phyloP scores from a whole-genome alignment of 23 tunicate genomes.

The Clavelina lepadiformis region DNA sequence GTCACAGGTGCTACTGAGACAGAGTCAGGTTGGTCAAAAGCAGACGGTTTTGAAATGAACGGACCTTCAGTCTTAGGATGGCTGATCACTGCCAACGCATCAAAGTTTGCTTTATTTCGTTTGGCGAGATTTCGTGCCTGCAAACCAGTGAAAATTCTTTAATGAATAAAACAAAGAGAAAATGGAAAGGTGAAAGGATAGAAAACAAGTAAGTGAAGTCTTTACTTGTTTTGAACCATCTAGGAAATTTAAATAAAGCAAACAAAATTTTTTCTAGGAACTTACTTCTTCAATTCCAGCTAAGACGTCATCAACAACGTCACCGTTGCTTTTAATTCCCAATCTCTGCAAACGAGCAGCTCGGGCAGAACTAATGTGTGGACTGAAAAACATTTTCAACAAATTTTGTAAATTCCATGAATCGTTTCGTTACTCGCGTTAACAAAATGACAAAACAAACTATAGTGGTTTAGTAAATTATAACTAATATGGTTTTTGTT shows the following conservation, averaged over 20 bases:
- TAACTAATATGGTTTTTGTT: too few species aligned
- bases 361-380: constrained; percentile 33
- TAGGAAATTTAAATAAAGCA: not conserved
- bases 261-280: not conserved
- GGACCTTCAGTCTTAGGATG: constrained; percentile 1
- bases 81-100: constrained; percentile 1
- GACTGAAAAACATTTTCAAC: too few species aligned
- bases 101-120: not conserved
- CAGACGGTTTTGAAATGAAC: not conserved
- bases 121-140: constrained; percentile 8
- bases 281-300: constrained; percentile 28
- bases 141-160: too few species aligned
- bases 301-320: constrained; percentile 11
- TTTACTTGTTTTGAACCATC: not conserved
- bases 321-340: constrained; percentile 59
- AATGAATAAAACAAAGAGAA: too few species aligned
- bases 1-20: too few species aligned
- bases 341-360: constrained; percentile 60
- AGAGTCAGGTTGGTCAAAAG: too few species aligned
- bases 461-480: too few species aligned
- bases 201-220: too few species aligned
- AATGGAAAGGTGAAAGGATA: too few species aligned
- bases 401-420: too few species aligned
- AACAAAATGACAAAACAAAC: too few species aligned
- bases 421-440: too few species aligned